Percentiles rank a stretch among this genome's conserved stretches.
Conservation (phyloP, 2,888 invertebrate genomes). For the Seladonia tumulorum region DNA sequence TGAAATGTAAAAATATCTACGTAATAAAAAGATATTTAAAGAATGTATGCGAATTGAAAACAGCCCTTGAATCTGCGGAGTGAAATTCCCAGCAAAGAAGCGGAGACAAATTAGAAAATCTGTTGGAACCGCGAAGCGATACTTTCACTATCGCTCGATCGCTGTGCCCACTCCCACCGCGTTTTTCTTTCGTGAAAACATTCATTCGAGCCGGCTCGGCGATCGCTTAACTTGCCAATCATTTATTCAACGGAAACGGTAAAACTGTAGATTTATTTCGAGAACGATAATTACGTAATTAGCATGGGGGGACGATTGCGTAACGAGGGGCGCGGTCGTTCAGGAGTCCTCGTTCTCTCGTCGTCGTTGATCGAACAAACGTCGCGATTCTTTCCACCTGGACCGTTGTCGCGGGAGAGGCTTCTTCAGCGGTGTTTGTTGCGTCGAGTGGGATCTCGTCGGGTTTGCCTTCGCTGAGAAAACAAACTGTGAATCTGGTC, state of each 20-base stretch:
- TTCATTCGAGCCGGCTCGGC: not conserved
- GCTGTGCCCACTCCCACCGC: not conserved
- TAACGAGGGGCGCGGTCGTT: conserved; percentile 23
- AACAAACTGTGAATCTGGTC: conserved; percentile 80
- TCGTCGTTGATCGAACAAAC: conserved; percentile 55
- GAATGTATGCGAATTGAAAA: no score
- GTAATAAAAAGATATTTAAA: not conserved
- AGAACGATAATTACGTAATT: conserved; percentile 18
- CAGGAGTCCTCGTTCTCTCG: not conserved
- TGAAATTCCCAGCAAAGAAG: not conserved
- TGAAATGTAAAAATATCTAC: not conserved
- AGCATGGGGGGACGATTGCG: not conserved
- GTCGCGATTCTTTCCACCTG: conserved; percentile 38
- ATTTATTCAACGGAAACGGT: conserved; percentile 21
- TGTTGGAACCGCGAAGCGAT: not conserved
- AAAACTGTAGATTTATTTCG: conserved; percentile 10
- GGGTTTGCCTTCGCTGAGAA: conserved; percentile 78
- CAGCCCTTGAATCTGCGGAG: not conserved
- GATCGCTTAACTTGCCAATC: not conserved
- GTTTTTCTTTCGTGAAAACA: conserved; percentile 4
- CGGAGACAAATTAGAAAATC: conserved; percentile 1
- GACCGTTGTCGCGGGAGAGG: not conserved
- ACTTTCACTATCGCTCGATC: conserved; percentile 12
- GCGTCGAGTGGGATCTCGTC: conserved; percentile 79
- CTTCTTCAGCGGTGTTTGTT: conserved; percentile 76